A percentile compares a stretch with the other conserved stretches of the same genome.
Evolutionary conservation across 2,888 invertebrate species (phyloP).

Genomic region (Adineta ricciae): DNA sequence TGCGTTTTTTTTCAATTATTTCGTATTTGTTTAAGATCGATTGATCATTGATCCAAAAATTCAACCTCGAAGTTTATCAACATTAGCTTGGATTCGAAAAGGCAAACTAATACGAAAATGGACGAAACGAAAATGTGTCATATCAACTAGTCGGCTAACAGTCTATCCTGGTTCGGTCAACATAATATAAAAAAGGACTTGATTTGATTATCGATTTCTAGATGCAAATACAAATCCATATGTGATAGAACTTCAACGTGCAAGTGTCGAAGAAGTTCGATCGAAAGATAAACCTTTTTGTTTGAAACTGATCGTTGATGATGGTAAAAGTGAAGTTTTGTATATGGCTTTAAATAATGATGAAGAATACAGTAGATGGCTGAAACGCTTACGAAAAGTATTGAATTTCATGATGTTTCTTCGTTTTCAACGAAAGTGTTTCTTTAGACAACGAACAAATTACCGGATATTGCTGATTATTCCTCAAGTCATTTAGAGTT

Average conservation of each 20-base stretch:
- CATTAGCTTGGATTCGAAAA: conserved; percentile 45
- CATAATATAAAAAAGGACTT: background rate
- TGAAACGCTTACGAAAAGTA: conserved; percentile 47
- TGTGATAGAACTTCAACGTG: conserved; percentile 46
- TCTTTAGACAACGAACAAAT: conserved; percentile 47
- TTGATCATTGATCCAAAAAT: conserved; percentile 47
- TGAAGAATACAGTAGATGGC: conserved; percentile 44
- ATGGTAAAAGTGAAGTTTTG: conserved; percentile 44
- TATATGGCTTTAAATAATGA: conserved; percentile 44
- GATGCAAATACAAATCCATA: conserved; percentile 42
- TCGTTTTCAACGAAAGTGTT: background rate
- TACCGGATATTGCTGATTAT: conserved; percentile 50
- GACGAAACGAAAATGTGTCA: conserved; percentile 45
- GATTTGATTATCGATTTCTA: conserved; percentile 25
- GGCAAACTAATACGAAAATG: conserved; percentile 49
- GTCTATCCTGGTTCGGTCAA: conserved; percentile 47
- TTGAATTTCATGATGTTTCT: background rate
- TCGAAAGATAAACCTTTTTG: conserved; percentile 44
- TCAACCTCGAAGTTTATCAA: conserved; percentile 44
- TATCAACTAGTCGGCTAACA: conserved; percentile 47
- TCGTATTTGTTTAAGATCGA: conserved; percentile 42
- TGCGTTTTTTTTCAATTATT: no score
- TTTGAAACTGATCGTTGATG: conserved; percentile 43
- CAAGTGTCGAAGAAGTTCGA: conserved; percentile 45
- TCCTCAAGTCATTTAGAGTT: conserved; percentile 51